Evolutionary conservation across 2,888 invertebrate species (phyloP).

Genomic region (Blera fallax): DNA sequence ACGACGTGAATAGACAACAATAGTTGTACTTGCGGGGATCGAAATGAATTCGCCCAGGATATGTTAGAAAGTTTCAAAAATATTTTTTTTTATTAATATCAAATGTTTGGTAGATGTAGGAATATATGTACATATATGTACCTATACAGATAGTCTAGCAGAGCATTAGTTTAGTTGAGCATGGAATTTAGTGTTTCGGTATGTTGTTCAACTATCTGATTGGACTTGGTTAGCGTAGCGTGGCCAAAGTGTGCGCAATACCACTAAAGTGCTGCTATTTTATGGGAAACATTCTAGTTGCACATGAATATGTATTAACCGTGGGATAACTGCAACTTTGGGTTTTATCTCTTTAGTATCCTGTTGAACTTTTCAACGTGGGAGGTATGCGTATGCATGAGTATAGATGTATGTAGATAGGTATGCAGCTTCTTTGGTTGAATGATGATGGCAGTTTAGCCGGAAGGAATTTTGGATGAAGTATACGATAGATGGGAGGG

Average conservation of each 20-base stretch:
- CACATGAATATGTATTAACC: constrained; percentile 63
- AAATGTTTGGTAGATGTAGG: neutral
- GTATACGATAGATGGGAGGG: neutral
- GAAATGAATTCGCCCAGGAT: constrained; percentile 18
- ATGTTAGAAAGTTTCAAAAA: constrained; percentile 44
- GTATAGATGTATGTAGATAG: neutral
- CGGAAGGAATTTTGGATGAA: constrained; percentile 9
- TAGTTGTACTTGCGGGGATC: neutral
- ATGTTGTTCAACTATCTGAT: constrained; percentile 60
- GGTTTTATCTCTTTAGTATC: constrained; percentile 45
- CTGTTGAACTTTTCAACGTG: constrained; percentile 39
- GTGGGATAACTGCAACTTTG: constrained; percentile 41
- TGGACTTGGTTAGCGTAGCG: constrained; percentile 55
- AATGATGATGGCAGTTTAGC: constrained; percentile 24
- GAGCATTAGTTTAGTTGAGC: constrained; percentile 61
- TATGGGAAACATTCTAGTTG: constrained; percentile 42
- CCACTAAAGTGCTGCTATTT: constrained; percentile 55
- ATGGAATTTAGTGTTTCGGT: constrained; percentile 63
- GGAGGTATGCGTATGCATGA: neutral
- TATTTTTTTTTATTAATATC: neutral
- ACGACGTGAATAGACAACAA: neutral
- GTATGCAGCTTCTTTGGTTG: neutral
- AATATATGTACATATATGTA: neutral
- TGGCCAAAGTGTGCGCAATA: constrained; percentile 30
- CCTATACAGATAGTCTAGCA: constrained; percentile 6